Evolutionary conservation across 2,113 vertebrate genomes (phyloP), one percentile per base, ranked within the genome.

Genomic region (Ochotona curzoniae): DNA sequence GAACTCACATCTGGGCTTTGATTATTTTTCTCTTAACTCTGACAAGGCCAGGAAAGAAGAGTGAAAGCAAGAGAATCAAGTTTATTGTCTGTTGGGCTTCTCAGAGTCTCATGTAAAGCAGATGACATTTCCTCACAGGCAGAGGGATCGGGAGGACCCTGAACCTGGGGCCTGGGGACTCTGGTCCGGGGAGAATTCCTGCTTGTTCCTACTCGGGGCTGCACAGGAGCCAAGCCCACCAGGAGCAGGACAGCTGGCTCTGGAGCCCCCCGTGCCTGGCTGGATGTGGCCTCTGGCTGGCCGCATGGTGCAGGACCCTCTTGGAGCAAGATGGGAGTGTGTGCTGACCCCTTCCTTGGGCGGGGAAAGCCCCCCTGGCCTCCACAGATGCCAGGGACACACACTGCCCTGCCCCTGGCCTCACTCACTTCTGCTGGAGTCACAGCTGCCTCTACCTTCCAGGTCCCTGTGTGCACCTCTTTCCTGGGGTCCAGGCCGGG

Each of bases 161-260:
- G 83, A 47, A 18, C 32, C 51, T 25, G 70, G 87, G 61, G 13
- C 21, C 25, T 2, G 8, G 63, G 35, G 28, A 18, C 28, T 64
- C 57, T 14, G 14, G 30, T 5, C 26, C 47, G 32, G 25, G n/a
- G 18, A 87, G 14, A 25, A 35, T 26, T 30, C 11, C 28, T 17
- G 18, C 4, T 66, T 5, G 20, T 10, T 32, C 25, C 26, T 20
- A 3, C 11, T 5, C 23, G 9, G 8, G 69, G 0, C 0, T 7
- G n/a, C 1, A 21, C 20, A 66, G 21, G 60, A 38, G 49, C 30
- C 38, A 4, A 0, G 51, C 61, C 64, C 18, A 21, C 21, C 15
- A 17, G 67, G 21, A 49, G 49, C 7, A 17, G 0, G 69, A 4
- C 8, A 67, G 11, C 51, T 54, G 74, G 20, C 44, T 91, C 5